Conservation (phyloP, 2,888 invertebrate genomes). For the Lithodes maja region DNA sequence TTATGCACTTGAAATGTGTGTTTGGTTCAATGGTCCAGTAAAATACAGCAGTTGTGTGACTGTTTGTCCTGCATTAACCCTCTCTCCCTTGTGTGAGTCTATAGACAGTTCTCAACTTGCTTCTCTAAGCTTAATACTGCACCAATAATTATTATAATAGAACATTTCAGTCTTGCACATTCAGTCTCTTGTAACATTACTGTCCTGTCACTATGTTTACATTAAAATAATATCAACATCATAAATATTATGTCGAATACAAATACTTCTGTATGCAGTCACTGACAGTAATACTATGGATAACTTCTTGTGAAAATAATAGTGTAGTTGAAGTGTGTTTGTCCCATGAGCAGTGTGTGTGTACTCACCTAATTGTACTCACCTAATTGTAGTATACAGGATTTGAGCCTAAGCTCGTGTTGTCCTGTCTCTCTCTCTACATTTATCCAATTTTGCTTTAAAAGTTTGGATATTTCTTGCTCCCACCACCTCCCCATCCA, state of each 20-base stretch:
- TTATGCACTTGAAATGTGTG: no score
- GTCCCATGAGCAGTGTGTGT: background rate
- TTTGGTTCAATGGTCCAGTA: no score
- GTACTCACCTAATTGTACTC: no score
- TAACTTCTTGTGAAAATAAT: background rate
- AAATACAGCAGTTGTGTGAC: no score
- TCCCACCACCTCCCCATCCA: no score
- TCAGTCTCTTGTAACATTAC: background rate
- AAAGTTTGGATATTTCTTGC: no score
- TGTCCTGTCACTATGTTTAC: background rate
- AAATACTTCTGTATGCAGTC: slow-evolving; percentile 2
- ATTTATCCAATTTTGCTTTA: no score
- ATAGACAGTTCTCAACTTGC: background rate
- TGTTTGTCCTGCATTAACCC: background rate
- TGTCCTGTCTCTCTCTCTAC: no score
- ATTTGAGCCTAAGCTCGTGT: no score
- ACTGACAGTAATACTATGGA: slow-evolving; percentile 6
- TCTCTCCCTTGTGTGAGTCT: background rate
- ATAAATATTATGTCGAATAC: background rate
- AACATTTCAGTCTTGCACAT: background rate
- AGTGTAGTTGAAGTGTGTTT: background rate
- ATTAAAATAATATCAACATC: slow-evolving; percentile 13
- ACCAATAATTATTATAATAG: background rate
- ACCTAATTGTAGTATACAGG: no score
- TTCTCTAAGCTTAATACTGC: background rate